Base-by-base conservation (phyloP, 2,113 vertebrate species). In the Poicephalus meyeri region DNA sequence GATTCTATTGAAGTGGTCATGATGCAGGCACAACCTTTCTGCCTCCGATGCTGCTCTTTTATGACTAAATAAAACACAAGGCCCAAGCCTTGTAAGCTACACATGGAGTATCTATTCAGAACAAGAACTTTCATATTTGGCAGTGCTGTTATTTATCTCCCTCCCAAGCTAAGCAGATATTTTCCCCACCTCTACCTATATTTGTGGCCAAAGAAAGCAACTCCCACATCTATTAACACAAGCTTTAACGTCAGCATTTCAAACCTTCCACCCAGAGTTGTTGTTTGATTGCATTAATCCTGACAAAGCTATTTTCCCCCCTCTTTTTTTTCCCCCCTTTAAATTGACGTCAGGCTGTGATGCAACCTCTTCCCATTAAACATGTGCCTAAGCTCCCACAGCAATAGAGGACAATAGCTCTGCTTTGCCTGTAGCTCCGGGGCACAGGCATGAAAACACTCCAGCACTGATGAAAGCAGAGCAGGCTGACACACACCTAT, bases 401-500 rank as follows among this genome's bases (percentile, higher is more conserved):
- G 61, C 69, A 83, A 10, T 0, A 16, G 29, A 91, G 65, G 31
- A 81, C 82, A 94, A 79, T 29, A 72, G 82, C 49, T 56, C 2
- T 3, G 35, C 61, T 95, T 44, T 91, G 90, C 93, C 82, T 60
- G 26, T 12, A 61, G 82, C 80, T 80, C 39, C 16, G 3, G 66
- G 74, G 70, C 84, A 86, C 19, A 21, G 29, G 35, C 6, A 1
- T 52, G 70, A 31, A 42, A 87, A 74, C 24, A 19, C 47, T 41
- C 5, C 47, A 56, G 18, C 33, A 21, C 64, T 14, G 20, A 21
- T 31, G 71, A 80, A 9, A 63, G 47, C 23, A 46, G 16, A 66
- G 44, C 23, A 58, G 16, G 2, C 3, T 65, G 16, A 25, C 55
- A 92, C 96, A 18, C 97, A 99, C 99, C 99, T 98, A 3, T 99